These are phyloP conservation scores for Oriolus oriolus DNA, from an alignment of 2,113 vertebrate species.

Conservation along the genomic window DNA sequence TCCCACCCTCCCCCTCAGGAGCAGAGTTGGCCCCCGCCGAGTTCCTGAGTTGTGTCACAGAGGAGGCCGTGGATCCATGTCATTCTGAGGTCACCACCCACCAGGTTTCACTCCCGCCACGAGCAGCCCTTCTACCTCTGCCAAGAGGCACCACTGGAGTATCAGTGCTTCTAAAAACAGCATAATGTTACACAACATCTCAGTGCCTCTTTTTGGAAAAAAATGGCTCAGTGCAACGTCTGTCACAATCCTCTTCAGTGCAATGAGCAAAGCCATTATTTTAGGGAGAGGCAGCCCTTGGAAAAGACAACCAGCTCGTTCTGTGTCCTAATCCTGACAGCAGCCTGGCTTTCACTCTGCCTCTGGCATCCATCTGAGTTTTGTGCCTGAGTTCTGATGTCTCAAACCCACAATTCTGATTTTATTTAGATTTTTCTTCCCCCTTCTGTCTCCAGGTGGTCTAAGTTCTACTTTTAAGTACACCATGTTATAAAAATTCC, in stretches of 20 bases:
- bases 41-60: not conserved
- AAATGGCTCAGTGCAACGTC: not conserved
- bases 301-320: not conserved
- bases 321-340: not conserved
- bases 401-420: not conserved
- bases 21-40: not conserved
- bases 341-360: not conserved
- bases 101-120: not conserved
- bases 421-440: not conserved
- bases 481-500: constrained; percentile 18
- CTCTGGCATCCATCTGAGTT: not conserved
- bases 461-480: not conserved
- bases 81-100: not conserved
- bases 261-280: not conserved
- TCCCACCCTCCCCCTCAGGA: not conserved
- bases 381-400: not conserved
- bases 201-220: not conserved
- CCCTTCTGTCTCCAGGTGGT: not conserved
- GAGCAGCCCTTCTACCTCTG: not conserved
- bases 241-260: not conserved
- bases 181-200: not conserved
- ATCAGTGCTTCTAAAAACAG: not conserved
- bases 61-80: not conserved
- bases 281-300: not conserved
- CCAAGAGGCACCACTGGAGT: not conserved